phyloP scores from a whole-genome alignment of 35 echinoderm and acorn worm genomes.

The Apostichopus californicus region DNA sequence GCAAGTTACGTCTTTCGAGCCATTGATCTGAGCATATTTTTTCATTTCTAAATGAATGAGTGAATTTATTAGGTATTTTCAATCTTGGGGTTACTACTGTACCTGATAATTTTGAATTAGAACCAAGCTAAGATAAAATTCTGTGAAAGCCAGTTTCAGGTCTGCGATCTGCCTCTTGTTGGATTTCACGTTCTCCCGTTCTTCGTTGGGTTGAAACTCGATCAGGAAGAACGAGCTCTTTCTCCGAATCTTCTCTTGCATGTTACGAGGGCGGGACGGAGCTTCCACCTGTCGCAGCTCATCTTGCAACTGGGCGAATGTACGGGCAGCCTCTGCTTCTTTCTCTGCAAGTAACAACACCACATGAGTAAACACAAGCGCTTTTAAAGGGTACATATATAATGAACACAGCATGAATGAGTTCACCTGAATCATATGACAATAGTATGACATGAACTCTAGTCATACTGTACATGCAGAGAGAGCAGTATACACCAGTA shows the following conservation, averaged over 20 bases:
- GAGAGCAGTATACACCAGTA: too few species aligned
- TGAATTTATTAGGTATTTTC: not conserved
- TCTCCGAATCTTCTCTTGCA: slow-evolving; percentile 30
- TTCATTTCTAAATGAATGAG: not conserved
- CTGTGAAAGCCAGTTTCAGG: slow-evolving; percentile 96
- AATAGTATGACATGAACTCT: too few species aligned
- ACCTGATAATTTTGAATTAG: slow-evolving; percentile 99
- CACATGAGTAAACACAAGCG: not conserved
- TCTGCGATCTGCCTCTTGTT: slow-evolving; percentile 79
- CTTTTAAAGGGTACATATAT: too few species aligned
- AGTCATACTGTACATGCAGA: too few species aligned
- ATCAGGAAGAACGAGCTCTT: slow-evolving; percentile 77
- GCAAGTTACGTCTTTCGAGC: not conserved
- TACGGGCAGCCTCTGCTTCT: slow-evolving; percentile 81
- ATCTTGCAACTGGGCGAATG: slow-evolving; percentile 87
- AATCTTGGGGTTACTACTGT: not conserved
- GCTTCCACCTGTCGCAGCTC: slow-evolving; percentile 84
- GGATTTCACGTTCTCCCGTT: slow-evolving; percentile 62
- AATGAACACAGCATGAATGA: too few species aligned
- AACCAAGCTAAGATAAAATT: slow-evolving; percentile 91
- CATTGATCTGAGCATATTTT: not conserved
- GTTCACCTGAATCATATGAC: too few species aligned
- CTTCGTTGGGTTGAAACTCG: slow-evolving; percentile 53
- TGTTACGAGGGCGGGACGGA: slow-evolving; percentile 40
- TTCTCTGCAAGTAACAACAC: slow-evolving; percentile 61